These are phyloP conservation scores for Odontomachus brunneus DNA, from an alignment of 1,140 invertebrate species.

Conservation along the genomic window DNA sequence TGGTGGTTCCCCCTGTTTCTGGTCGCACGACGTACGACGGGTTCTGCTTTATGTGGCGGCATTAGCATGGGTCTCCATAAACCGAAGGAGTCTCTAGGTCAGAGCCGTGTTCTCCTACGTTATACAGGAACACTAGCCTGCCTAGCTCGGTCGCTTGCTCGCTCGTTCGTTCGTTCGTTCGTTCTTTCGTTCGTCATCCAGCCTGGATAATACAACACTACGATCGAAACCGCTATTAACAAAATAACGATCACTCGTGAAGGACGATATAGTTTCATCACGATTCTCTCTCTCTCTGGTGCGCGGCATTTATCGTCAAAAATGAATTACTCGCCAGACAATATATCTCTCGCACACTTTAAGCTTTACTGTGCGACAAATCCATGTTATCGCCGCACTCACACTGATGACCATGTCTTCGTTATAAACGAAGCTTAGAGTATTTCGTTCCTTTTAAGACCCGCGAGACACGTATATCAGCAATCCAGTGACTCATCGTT, in stretches of 20 bases:
- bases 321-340: neutral
- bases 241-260: neutral
- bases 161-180: constrained; percentile 3
- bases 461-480: neutral
- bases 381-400: no score
- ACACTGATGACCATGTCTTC: neutral
- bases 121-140: constrained; percentile 31
- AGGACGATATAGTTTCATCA: neutral
- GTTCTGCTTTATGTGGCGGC: constrained; percentile 75
- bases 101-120: constrained; percentile 69
- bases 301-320: neutral
- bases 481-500: constrained; percentile 26
- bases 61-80: constrained; percentile 79
- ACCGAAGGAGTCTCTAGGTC: constrained; percentile 83
- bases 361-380: no score
- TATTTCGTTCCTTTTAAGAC: neutral
- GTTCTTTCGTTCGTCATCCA: neutral
- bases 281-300: no score
- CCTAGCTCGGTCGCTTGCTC: no score
- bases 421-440: neutral
- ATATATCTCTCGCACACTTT: neutral
- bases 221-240: neutral
- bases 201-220: neutral
- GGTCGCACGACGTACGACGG: constrained; percentile 54
- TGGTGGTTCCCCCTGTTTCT: constrained; percentile 62